Evolutionary conservation across 2,113 vertebrate species (phyloP).

Genomic region (Hypanus sabinus): DNA sequence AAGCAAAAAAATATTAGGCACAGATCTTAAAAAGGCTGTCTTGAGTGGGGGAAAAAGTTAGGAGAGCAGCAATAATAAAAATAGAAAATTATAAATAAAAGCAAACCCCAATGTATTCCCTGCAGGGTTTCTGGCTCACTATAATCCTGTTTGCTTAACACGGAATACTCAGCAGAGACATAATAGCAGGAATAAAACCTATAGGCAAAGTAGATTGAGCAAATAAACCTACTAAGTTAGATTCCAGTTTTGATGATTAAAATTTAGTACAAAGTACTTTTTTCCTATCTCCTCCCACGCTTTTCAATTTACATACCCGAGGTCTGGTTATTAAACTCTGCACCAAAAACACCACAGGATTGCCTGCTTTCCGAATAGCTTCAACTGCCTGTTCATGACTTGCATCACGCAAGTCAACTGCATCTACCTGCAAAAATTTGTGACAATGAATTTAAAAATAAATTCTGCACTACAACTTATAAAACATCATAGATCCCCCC

Average conservation of each 20-base stretch:
- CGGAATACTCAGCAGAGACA: background rate
- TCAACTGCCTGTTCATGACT: constrained; percentile 97
- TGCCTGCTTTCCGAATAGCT: constrained; percentile 90
- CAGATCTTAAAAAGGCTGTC: background rate
- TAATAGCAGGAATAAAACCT: background rate
- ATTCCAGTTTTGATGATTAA: background rate
- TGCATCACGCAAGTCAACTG: constrained; percentile 86
- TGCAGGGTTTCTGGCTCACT: background rate
- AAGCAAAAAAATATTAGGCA: background rate
- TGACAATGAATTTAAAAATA: background rate
- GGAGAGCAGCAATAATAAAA: background rate
- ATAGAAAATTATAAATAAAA: background rate
- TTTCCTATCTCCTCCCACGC: constrained; percentile 42
- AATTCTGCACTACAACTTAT: background rate
- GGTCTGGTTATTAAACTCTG: constrained; percentile 86
- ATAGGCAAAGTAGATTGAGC: background rate
- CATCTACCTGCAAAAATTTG: constrained; percentile 76
- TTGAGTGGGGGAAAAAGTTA: background rate
- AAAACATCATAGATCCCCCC: background rate
- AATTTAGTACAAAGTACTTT: background rate
- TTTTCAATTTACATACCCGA: constrained; percentile 67
- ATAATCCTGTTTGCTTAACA: background rate
- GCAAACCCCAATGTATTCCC: background rate
- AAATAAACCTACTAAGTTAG: background rate
- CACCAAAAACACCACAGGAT: constrained; percentile 88